Evolutionary conservation across 2,797 vertebrate species (phyloP).

Genomic region (Acanthurus lineatus): DNA sequence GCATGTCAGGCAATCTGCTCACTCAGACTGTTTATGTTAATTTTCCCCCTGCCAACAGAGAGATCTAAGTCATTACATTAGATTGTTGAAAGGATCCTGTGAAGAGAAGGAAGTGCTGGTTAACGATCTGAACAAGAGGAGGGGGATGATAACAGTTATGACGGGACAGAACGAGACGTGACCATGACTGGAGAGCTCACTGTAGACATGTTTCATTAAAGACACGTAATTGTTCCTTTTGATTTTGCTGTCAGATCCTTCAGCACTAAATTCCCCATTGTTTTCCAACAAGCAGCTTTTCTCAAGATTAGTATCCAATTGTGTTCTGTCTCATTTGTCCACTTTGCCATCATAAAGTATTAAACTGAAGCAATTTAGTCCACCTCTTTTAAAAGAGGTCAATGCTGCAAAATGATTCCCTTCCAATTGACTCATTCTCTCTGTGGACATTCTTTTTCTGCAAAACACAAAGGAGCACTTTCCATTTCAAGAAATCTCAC

Average conservation of each 20-base stretch:
- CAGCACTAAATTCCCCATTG: constrained; percentile 17
- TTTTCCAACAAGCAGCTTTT: constrained; percentile 38
- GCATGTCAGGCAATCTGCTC: constrained; percentile 14
- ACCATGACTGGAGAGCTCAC: constrained; percentile 46
- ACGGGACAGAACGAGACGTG: constrained; percentile 56
- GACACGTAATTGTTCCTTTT: constrained; percentile 58
- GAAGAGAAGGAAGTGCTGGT: constrained; percentile 31
- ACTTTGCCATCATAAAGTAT: constrained; percentile 35
- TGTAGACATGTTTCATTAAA: constrained; percentile 59
- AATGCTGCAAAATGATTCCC: constrained; percentile 51
- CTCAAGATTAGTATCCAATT: constrained; percentile 35
- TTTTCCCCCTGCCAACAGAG: constrained; percentile 43
- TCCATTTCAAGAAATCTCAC: constrained; percentile 41
- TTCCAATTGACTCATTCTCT: constrained; percentile 45
- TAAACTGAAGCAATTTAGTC: constrained; percentile 43
- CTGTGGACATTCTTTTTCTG: constrained; percentile 9
- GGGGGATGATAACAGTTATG: constrained; percentile 53
- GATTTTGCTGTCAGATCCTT: constrained; percentile 43
- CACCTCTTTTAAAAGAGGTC: constrained; percentile 57
- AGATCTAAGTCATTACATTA: constrained; percentile 50
- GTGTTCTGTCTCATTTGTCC: constrained; percentile 36
- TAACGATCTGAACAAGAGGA: constrained; percentile 40
- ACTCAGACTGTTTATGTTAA: constrained; percentile 59
- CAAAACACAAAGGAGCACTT: constrained; percentile 29
- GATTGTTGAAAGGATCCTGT: constrained; percentile 38